Percentiles rank a stretch among this genome's conserved stretches.
phyloP scores from a whole-genome alignment of 2,888 invertebrate genomes.

The Epistrophe grossulariae region DNA sequence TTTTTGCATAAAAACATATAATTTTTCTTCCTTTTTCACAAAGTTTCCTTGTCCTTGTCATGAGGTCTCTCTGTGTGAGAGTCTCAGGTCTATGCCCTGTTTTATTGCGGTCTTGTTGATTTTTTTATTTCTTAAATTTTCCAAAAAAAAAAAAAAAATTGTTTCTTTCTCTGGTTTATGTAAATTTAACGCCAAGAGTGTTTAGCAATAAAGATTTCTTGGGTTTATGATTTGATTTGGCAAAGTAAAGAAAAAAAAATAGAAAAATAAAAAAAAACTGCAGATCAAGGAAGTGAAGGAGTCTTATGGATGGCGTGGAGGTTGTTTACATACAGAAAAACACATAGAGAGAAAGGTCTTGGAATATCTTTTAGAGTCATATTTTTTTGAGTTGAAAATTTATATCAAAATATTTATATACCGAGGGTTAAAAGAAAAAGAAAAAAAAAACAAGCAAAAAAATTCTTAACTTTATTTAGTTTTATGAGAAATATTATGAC shows the following conservation, averaged over 20 bases:
- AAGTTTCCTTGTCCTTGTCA: slow-evolving; percentile 11
- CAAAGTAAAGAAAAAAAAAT: not conserved
- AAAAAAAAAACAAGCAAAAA: no score
- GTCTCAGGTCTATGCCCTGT: not conserved
- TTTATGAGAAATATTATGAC: slow-evolving; percentile 12
- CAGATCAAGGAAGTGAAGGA: slow-evolving; percentile 1
- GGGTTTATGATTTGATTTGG: slow-evolving; percentile 74
- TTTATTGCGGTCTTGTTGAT: slow-evolving; percentile 39
- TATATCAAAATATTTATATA: slow-evolving; percentile 1
- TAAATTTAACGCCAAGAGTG: slow-evolving; percentile 67
- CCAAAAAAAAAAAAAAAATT: no score
- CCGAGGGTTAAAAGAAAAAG: not conserved
- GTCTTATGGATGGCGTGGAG: not conserved
- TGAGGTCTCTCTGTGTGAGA: not conserved
- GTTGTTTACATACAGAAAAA: slow-evolving; percentile 1
- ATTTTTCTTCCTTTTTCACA: not conserved
- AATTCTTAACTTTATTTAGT: slow-evolving; percentile 28
- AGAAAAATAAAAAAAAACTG: not conserved
- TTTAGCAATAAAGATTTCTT: slow-evolving; percentile 72
- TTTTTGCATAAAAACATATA: not conserved
- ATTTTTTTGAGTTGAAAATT: slow-evolving; percentile 1
- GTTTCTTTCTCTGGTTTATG: slow-evolving; percentile 35
- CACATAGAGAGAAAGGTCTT: slow-evolving; percentile 3
- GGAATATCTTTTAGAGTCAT: not conserved
- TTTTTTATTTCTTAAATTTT: not conserved